A percentile compares a stretch with the other conserved stretches of the same genome.
Evolutionary conservation across 35 echinoderm and acorn worm species (phyloP).

Genomic region (Heliocidaris erythrogramma): DNA sequence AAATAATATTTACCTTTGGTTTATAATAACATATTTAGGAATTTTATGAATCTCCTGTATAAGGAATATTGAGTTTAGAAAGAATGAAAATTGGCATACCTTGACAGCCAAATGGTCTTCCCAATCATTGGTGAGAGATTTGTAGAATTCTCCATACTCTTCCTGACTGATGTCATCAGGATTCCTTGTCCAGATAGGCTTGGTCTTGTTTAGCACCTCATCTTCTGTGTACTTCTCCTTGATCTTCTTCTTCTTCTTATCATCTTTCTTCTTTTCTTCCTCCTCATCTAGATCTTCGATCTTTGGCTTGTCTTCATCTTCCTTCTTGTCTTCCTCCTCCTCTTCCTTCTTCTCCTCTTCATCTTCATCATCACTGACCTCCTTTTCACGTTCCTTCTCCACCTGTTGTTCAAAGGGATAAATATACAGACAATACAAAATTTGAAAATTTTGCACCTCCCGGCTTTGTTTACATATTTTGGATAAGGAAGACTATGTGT

Average conservation of each 20-base stretch:
- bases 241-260: conserved; percentile 77
- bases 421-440: not conserved
- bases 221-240: conserved; percentile 98
- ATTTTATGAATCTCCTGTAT: not conserved
- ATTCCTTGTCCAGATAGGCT: conserved; percentile 98
- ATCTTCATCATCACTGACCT: conserved; percentile 98
- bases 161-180: conserved; percentile 98
- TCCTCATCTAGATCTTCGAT: conserved; percentile 76
- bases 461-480: too few relatives aligned
- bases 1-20: too few relatives aligned
- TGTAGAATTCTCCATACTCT: conserved; percentile 99
- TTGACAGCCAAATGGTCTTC: conserved; percentile 99
- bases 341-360: conserved; percentile 80
- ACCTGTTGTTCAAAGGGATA: conserved; percentile 51
- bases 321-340: conserved; percentile 53
- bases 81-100: conserved; percentile 48
- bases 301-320: conserved; percentile 61
- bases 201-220: conserved; percentile 96
- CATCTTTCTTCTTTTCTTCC: conserved; percentile 65
- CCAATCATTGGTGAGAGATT: conserved; percentile 98
- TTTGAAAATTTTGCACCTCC: too few relatives aligned
- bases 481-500: too few relatives aligned
- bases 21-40: too few relatives aligned
- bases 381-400: conserved; percentile 92
- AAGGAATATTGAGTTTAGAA: not conserved